A percentile compares a stretch with the other conserved stretches of the same genome.
Evolutionary conservation across 2,888 invertebrate genomes (phyloP).

Genomic region (Ecliptopera silaceata): DNA sequence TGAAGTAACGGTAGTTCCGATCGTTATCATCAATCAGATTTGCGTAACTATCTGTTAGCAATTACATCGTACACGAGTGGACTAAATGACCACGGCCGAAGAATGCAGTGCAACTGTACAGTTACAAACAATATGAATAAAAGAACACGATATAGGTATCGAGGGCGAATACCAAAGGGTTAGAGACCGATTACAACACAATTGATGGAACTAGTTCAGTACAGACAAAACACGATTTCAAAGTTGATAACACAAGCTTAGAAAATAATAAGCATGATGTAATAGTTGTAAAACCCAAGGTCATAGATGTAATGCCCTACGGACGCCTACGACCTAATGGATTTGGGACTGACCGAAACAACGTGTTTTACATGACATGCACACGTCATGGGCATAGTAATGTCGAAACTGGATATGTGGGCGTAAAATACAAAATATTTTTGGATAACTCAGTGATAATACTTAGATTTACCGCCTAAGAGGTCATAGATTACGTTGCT

Average conservation of each 20-base stretch:
- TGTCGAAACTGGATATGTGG: conserved; percentile 48
- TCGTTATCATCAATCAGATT: conserved; percentile 81
- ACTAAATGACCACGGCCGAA: conserved; percentile 49
- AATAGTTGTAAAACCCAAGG: conserved; percentile 45
- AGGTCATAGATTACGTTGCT: conserved; percentile 3
- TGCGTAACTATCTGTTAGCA: conserved; percentile 79
- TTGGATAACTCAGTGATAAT: conserved; percentile 19
- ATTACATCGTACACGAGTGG: conserved; percentile 52
- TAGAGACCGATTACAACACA: conserved; percentile 33
- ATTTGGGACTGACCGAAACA: conserved; percentile 46
- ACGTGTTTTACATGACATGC: conserved; percentile 45
- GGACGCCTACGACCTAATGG: conserved; percentile 46
- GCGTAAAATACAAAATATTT: conserved; percentile 40
- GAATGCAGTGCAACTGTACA: conserved; percentile 59
- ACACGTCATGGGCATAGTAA: conserved; percentile 44
- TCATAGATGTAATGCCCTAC: conserved; percentile 46
- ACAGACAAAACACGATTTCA: conserved; percentile 38
- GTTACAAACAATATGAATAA: conserved; percentile 47
- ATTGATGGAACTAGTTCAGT: conserved; percentile 31
- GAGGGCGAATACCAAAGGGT: conserved; percentile 37
- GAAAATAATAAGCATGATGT: conserved; percentile 39
- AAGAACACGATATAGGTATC: conserved; percentile 40
- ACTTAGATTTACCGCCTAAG: conserved; percentile 7
- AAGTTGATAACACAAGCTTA: conserved; percentile 38
- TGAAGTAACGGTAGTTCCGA: conserved; percentile 75